Conservation (phyloP, 2,888 invertebrate genomes). For the Volucella zonaria region DNA sequence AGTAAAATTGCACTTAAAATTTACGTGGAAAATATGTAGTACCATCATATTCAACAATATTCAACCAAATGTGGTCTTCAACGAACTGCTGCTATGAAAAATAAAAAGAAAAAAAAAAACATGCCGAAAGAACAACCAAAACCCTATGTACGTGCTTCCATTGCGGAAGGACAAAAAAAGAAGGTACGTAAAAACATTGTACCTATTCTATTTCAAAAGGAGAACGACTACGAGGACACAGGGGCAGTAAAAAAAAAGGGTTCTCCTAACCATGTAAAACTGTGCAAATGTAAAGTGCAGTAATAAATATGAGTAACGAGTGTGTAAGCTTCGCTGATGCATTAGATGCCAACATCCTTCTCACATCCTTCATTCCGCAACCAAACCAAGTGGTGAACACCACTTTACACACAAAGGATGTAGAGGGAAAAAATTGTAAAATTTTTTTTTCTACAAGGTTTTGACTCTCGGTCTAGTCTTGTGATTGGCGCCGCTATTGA, state of each 20-base stretch:
- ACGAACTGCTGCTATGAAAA: constrained; percentile 27
- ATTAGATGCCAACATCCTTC: constrained; percentile 64
- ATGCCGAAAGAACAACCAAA: constrained; percentile 16
- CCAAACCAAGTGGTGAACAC: constrained; percentile 6
- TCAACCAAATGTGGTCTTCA: constrained; percentile 59
- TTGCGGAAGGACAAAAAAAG: constrained; percentile 16
- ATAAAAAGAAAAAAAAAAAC: constrained; percentile 36
- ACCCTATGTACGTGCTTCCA: neutral
- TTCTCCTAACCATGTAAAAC: constrained; percentile 16
- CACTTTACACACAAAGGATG: constrained; percentile 34
- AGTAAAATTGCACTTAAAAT: constrained; percentile 67
- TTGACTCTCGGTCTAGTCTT: constrained; percentile 48
- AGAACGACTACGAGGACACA: constrained; percentile 9
- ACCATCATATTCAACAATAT: constrained; percentile 44
- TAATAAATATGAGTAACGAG: constrained; percentile 71
- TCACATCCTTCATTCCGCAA: constrained; percentile 8
- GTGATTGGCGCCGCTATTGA: constrained; percentile 58
- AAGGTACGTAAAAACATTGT: constrained; percentile 38
- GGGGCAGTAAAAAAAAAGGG: no score
- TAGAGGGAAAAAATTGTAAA: constrained; percentile 28
- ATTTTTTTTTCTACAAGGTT: neutral
- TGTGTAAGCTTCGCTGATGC: constrained; percentile 69
- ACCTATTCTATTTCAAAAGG: constrained; percentile 5
- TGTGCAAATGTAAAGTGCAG: constrained; percentile 68
- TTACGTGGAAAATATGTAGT: constrained; percentile 54